Evolutionary conservation across 2,888 invertebrate genomes (phyloP).

Genomic region (Aleiodes testaceus): DNA sequence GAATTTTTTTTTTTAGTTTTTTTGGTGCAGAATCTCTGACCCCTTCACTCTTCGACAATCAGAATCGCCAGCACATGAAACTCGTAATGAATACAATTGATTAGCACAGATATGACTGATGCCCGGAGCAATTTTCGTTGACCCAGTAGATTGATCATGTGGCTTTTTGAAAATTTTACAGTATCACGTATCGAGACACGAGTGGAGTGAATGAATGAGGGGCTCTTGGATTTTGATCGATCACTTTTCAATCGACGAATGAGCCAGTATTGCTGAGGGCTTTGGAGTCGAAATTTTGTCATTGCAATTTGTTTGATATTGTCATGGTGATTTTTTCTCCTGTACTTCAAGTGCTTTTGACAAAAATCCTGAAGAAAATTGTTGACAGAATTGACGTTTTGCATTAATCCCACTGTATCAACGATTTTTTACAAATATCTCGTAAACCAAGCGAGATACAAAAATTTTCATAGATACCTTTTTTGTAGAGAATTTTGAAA

Average conservation of each 20-base stretch:
- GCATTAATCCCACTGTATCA: too few species aligned
- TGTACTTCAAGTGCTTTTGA: neutral
- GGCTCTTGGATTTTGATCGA: slow-evolving; percentile 58
- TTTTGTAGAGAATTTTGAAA: too few species aligned
- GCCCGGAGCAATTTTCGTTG: slow-evolving; percentile 50
- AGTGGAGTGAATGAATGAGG: slow-evolving; percentile 5
- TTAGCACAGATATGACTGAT: slow-evolving; percentile 47
- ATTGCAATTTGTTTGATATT: slow-evolving; percentile 41
- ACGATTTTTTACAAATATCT: too few species aligned
- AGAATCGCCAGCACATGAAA: neutral
- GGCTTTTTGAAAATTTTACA: slow-evolving; percentile 61
- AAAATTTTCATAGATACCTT: too few species aligned
- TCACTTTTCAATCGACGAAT: slow-evolving; percentile 63
- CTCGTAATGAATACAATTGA: slow-evolving; percentile 3
- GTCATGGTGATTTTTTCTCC: slow-evolving; percentile 37
- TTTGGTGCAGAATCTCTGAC: too few species aligned
- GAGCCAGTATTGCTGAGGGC: slow-evolving; percentile 51
- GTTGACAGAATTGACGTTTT: too few species aligned
- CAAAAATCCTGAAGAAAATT: too few species aligned
- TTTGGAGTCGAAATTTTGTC: slow-evolving; percentile 39
- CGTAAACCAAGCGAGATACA: too few species aligned
- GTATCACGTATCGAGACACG: slow-evolving; percentile 51
- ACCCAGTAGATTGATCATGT: slow-evolving; percentile 59
- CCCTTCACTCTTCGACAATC: neutral
- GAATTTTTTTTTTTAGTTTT: too few species aligned